Conservation (phyloP, 2,113 vertebrate species). For the Charina bottae region DNA sequence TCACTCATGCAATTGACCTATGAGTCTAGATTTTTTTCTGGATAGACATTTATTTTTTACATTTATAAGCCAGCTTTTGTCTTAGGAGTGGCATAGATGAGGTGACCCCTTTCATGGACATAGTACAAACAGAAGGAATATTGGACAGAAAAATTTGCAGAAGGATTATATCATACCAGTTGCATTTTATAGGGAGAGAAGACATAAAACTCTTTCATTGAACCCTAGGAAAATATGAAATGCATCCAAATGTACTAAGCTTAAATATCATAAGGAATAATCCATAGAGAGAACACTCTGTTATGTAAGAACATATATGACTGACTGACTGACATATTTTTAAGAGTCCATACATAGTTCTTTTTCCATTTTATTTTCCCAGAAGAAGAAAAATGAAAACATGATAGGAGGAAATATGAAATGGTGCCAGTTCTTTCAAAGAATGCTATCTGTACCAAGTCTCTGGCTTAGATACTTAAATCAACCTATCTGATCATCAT, state of each 20-base stretch:
- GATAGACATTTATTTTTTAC: background rate
- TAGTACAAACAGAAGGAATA: background rate
- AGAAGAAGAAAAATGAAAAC: background rate
- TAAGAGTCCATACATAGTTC: background rate
- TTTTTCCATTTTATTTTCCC: background rate
- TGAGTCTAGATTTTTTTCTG: background rate
- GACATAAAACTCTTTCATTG: background rate
- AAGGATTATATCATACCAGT: background rate
- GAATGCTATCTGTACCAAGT: background rate
- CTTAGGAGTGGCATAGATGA: background rate
- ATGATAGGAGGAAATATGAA: background rate
- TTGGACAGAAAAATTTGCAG: background rate
- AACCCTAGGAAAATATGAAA: background rate
- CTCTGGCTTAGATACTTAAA: background rate
- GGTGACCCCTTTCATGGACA: background rate
- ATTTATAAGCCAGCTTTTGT: background rate
- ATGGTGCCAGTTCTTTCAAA: background rate
- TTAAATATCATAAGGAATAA: background rate
- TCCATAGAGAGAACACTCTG: background rate
- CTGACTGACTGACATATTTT: background rate
- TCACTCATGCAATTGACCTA: background rate
- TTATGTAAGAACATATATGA: background rate
- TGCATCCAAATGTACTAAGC: background rate
- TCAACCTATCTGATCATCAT: background rate
- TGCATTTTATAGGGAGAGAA: background rate